Evolutionary conservation across 92 coral and sea anemone species (phyloP).

Genomic region (Zoanthus gigantus): DNA sequence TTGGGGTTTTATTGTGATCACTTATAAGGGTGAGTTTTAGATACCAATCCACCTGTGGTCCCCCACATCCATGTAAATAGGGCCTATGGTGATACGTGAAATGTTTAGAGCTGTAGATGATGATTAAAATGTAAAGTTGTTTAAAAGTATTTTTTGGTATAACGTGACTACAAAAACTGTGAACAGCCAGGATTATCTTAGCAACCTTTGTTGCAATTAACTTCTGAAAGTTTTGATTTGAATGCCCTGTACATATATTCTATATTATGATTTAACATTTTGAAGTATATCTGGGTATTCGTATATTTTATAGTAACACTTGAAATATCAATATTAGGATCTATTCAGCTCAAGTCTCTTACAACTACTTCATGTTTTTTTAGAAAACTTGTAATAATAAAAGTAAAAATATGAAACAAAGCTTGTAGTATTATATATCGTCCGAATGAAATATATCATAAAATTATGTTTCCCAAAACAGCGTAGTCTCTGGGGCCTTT

Average conservation of each 20-base stretch:
- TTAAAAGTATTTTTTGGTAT: not conserved
- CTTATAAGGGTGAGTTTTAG: not conserved
- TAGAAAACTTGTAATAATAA: not conserved
- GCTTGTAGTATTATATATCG: not conserved
- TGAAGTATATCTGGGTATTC: not conserved
- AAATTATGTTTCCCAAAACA: not conserved
- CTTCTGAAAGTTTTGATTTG: not conserved
- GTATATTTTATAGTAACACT: no score
- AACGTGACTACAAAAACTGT: not conserved
- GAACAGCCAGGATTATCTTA: not conserved
- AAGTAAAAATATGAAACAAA: not conserved
- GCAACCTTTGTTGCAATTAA: not conserved
- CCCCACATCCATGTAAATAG: not conserved
- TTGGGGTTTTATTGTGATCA: not conserved
- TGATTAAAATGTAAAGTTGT: not conserved
- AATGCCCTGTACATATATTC: not conserved
- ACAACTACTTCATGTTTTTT: not conserved
- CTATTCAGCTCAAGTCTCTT: not conserved
- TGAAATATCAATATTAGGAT: not conserved
- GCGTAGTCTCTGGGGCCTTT: not conserved
- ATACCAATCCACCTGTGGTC: not conserved
- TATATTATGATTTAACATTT: not conserved
- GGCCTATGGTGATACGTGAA: not conserved
- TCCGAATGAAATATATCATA: not conserved
- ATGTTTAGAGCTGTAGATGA: not conserved